Evolutionary conservation across 2,797 vertebrate genomes (phyloP).

Genomic region (Hirundo rustica): DNA sequence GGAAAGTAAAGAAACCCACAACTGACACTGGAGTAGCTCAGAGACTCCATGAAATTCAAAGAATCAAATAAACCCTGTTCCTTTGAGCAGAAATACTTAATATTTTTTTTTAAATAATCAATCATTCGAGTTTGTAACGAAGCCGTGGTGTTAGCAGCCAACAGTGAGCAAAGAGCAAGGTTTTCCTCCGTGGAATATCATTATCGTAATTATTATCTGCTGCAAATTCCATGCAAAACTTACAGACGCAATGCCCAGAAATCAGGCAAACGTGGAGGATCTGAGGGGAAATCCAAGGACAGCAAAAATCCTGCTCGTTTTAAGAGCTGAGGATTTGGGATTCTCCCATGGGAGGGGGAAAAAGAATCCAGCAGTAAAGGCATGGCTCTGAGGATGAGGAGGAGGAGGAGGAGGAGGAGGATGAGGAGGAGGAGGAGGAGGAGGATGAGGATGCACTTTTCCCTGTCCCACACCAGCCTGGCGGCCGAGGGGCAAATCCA

Average conservation of each 20-base stretch:
- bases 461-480: fast-evolving
- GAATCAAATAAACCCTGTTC: constrained; percentile 23
- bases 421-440: too few relatives aligned
- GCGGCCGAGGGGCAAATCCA: not conserved
- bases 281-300: not conserved
- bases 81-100: not conserved
- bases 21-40: not conserved
- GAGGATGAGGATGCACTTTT: not conserved
- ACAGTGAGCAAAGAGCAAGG: not conserved
- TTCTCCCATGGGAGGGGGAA: not conserved
- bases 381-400: not conserved
- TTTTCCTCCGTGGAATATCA: not conserved
- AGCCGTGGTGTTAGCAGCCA: not conserved
- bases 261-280: fast-evolving
- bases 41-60: not conserved
- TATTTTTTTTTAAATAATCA: not conserved
- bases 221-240: not conserved
- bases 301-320: not conserved
- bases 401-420: too few relatives aligned
- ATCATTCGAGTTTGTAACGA: not conserved
- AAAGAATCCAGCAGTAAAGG: fast-evolving
- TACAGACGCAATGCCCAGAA: not conserved
- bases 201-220: not conserved
- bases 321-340: not conserved
- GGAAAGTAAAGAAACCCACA: not conserved